These are phyloP conservation scores for Spodoptera littoralis DNA, from an alignment of 2,888 invertebrate genomes.

Conservation along the genomic window DNA sequence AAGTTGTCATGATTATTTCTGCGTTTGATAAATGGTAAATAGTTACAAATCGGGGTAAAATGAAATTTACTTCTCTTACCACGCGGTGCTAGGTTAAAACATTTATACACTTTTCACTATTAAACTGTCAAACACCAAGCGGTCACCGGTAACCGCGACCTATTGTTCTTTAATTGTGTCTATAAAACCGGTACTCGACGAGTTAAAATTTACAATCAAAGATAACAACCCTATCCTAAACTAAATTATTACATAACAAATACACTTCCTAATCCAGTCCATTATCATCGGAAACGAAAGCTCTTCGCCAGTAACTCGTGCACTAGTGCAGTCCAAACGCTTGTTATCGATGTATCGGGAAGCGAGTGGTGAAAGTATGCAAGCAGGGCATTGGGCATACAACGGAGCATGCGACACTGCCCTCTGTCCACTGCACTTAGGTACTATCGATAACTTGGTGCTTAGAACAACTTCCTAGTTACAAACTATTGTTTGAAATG, in stretches of 20 bases:
- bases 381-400: conserved; percentile 77
- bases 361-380: conserved; percentile 85
- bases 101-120: not conserved
- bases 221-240: conserved; percentile 19
- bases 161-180: too few relatives aligned
- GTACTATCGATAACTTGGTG: conserved; percentile 57
- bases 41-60: too few relatives aligned
- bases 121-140: too few relatives aligned
- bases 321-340: conserved; percentile 65
- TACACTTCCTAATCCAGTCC: conserved; percentile 47
- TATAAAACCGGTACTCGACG: too few relatives aligned
- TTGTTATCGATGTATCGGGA: conserved; percentile 77
- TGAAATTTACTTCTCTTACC: too few relatives aligned
- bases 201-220: not conserved
- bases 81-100: not conserved
- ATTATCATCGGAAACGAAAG: conserved; percentile 56
- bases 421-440: conserved; percentile 79
- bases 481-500: conserved; percentile 57
- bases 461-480: conserved; percentile 57
- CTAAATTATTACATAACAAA: conserved; percentile 33
- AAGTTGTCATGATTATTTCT: too few relatives aligned
- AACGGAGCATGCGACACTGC: conserved; percentile 82
- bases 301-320: conserved; percentile 57
- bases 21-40: too few relatives aligned
- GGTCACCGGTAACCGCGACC: too few relatives aligned